Base-by-base conservation (phyloP, 2,113 vertebrate species). In the Ammospiza nelsoni region DNA sequence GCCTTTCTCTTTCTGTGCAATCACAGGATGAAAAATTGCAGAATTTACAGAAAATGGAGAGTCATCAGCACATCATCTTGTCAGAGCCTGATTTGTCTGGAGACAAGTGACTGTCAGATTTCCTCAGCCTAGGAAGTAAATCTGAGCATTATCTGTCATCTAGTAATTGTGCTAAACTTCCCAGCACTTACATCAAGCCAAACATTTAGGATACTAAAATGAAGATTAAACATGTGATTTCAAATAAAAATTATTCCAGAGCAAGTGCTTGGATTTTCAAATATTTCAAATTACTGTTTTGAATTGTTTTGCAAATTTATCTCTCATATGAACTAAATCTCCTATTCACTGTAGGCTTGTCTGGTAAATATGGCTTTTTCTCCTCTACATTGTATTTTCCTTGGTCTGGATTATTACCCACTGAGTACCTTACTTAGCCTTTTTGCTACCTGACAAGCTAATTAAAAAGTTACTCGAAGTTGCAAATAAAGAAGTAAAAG, bases 21-120 rank as follows among this genome's bases (percentile, higher is more conserved):
- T 74, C 67, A 84, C 49, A 71, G 69, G 84, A 92, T 59, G 61
- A 94, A 92, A 95, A 96, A 92, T 33, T 49, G 93, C 54, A 87
- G 87, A 67, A 92, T 90, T 89, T 84, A 86, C 58, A 87, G 69
- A 84, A 92, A 95, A 95, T 11, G 91, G 62, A 44, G 21, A 88
- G 54, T 65, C 69, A 76, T 71, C 55, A 81, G 46, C 77, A 59
- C 51, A 69, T 91, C 93, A 93, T 78, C 65, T 81, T 95, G 92
- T 82, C 89, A 89, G 62, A 46, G 66, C 33, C 10, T 54, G 69
- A 91, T 87, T 77, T 95, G 39, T 90, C 63, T 84, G 77, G 86
- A 92, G 75, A 91, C 2, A 8, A 87, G 61, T 41, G 67, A 91
- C 63, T 74, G 55, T n/a, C 86, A 52, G 31, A 52, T 92, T 86